Conservation (phyloP, 2,113 vertebrate genomes). For the Embiotoca jacksoni region DNA sequence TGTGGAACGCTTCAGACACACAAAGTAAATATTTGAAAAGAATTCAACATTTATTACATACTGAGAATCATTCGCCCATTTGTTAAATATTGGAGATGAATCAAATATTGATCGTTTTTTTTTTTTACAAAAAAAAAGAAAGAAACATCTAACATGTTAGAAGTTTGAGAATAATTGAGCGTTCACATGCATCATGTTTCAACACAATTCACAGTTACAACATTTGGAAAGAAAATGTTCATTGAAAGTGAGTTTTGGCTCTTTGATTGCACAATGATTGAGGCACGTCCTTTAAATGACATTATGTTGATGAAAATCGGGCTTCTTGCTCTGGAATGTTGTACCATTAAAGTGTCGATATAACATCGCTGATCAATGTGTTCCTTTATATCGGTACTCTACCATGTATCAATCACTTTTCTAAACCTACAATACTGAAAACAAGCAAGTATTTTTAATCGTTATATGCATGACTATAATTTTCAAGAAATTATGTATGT, state of each 20-base stretch:
- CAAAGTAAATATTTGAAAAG: slow-evolving; percentile 6
- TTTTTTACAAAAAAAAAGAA: not conserved
- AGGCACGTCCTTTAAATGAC: no score
- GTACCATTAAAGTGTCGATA: not conserved
- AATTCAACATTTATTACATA: slow-evolving; percentile 23
- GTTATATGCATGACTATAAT: no score
- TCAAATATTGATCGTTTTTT: slow-evolving; percentile 4
- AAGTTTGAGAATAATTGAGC: not conserved
- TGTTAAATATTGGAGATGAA: not conserved
- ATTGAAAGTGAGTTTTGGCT: no score
- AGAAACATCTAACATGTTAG: not conserved
- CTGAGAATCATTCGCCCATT: not conserved
- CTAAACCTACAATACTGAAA: not conserved
- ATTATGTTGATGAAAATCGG: no score
- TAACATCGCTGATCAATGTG: not conserved
- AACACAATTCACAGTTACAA: no score
- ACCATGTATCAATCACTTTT: not conserved
- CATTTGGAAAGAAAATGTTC: no score
- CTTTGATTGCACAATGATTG: no score
- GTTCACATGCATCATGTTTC: not conserved
- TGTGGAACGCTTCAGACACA: not conserved
- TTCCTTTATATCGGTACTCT: not conserved
- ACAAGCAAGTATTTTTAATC: no score
- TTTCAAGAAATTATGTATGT: not conserved
- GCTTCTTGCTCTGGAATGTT: no score